Evolutionary conservation across 2,797 vertebrate genomes (phyloP).

Genomic region (Florisuga fusca): DNA sequence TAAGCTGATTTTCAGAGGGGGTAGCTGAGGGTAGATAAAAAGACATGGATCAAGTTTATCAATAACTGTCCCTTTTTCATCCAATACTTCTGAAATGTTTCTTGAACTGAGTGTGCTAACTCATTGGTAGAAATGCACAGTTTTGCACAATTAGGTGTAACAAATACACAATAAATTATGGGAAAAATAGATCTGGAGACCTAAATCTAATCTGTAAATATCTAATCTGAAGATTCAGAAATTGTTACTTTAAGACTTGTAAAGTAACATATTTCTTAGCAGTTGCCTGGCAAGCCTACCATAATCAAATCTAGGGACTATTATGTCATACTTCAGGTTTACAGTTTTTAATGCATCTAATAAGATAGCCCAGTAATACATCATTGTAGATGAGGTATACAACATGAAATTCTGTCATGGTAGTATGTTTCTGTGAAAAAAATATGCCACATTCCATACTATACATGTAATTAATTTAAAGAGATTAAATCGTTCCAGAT

Average conservation of each 20-base stretch:
- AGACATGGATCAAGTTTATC: background rate
- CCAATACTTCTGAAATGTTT: background rate
- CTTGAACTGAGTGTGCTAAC: background rate
- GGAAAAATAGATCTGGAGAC: background rate
- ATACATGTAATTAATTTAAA: background rate
- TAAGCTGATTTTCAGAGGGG: background rate
- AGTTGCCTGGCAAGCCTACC: conserved; percentile 1
- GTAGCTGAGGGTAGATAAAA: background rate
- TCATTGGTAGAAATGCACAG: background rate
- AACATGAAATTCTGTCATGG: background rate
- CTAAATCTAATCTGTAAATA: background rate
- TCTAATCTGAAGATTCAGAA: background rate
- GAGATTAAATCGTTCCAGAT: background rate
- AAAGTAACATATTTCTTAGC: background rate
- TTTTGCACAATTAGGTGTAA: background rate
- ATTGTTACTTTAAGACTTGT: background rate
- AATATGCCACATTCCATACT: background rate
- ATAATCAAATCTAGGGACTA: background rate
- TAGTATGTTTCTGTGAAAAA: background rate
- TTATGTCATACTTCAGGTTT: background rate
- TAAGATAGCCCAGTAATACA: background rate
- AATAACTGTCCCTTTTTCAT: background rate
- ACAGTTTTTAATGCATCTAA: background rate
- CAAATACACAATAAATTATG: background rate
- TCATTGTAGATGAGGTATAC: background rate